Conservation (phyloP, 2,888 invertebrate species). For the Sisyra nigra region DNA sequence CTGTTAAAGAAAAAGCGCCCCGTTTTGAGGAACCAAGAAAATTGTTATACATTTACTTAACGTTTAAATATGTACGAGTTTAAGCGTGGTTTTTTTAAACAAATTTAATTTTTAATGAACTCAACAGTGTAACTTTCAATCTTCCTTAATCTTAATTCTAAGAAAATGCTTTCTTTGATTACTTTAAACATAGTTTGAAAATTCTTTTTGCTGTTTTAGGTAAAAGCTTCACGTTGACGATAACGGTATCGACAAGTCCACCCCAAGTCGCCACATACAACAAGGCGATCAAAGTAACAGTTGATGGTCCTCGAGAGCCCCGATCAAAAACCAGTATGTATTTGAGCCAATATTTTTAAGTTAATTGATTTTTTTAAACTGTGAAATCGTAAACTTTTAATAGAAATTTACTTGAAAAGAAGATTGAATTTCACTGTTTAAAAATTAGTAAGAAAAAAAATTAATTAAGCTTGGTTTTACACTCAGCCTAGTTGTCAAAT, state of each 20-base stretch:
- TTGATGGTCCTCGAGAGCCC: constrained; percentile 93
- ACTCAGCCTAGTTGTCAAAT: too few relatives aligned
- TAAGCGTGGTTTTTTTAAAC: background rate
- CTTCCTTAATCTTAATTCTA: too few relatives aligned
- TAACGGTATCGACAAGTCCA: constrained; percentile 84
- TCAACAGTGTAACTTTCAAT: background rate
- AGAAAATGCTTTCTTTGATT: too few relatives aligned
- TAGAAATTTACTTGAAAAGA: background rate
- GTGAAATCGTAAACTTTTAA: background rate
- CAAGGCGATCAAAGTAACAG: constrained; percentile 95
- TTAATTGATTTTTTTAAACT: background rate
- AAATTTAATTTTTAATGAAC: background rate
- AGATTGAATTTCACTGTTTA: too few relatives aligned
- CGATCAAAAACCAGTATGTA: constrained; percentile 83
- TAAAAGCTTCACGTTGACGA: constrained; percentile 93
- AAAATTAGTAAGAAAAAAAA: too few relatives aligned
- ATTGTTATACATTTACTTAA: too few relatives aligned
- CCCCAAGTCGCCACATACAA: constrained; percentile 94
- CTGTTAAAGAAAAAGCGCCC: too few relatives aligned
- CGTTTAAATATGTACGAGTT: background rate
- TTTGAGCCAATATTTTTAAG: constrained; percentile 1
- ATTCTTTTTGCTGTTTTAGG: constrained; percentile 42
- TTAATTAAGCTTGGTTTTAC: too few relatives aligned
- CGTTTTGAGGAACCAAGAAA: too few relatives aligned
- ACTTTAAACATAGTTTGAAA: constrained; percentile 1